phyloP scores from a whole-genome alignment of 2,888 invertebrate genomes.

The Xestia ashworthii region DNA sequence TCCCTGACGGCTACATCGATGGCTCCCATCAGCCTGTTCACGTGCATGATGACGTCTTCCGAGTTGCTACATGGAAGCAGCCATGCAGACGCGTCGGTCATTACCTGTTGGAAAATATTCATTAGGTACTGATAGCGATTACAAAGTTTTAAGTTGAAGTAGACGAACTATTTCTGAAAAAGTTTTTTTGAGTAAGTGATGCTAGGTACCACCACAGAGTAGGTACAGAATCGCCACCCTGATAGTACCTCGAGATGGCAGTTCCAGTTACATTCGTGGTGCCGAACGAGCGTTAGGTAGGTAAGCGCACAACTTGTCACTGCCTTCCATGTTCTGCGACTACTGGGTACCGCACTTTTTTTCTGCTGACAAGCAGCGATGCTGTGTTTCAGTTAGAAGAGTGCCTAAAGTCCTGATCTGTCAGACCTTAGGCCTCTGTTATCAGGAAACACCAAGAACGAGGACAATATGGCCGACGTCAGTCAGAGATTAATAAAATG shows the following conservation, averaged over 20 bases:
- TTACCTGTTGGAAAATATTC: slow-evolving; percentile 83
- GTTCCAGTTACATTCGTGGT: not conserved
- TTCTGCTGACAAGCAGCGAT: not conserved
- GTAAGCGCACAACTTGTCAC: not conserved
- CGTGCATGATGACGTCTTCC: slow-evolving; percentile 93
- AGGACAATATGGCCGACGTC: not conserved
- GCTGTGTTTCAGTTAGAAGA: not conserved
- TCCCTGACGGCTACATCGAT: slow-evolving; percentile 89
- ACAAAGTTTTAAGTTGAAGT: not conserved
- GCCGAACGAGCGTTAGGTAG: not conserved
- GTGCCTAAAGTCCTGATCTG: not conserved
- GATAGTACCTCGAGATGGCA: not conserved
- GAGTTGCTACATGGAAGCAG: slow-evolving; percentile 94
- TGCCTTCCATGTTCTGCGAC: not conserved
- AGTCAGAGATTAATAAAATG: not conserved
- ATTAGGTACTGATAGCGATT: not conserved
- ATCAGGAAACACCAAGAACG: not conserved
- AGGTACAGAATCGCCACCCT: not conserved
- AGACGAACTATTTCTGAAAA: not conserved
- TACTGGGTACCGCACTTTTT: not conserved
- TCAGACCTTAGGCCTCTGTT: not conserved
- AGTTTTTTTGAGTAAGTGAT: not conserved
- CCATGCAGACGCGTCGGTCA: slow-evolving; percentile 94
- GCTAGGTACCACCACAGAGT: not conserved
- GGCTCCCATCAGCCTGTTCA: slow-evolving; percentile 91